Evolutionary conservation across 92 coral and sea anemone genomes (phyloP).

Genomic region (Palythoa grandiflora): DNA sequence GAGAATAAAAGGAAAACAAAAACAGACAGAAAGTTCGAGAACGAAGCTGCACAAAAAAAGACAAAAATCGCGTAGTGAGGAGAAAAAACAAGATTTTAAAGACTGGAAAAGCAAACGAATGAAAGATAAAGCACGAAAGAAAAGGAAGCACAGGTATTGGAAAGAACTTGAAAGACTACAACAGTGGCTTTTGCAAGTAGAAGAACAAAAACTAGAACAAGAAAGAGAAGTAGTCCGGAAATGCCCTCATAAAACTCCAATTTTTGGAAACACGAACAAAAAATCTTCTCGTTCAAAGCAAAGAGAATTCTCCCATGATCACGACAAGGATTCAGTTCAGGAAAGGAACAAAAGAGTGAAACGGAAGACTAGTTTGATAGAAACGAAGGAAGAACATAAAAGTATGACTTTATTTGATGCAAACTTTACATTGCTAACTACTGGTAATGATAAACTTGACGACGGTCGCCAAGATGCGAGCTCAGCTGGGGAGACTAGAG

Average conservation of each 20-base stretch:
- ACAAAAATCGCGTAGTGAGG: slow-evolving; percentile 19
- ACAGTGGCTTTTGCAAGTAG: slow-evolving; percentile 74
- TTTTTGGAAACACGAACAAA: slow-evolving; percentile 14
- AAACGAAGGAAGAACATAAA: slow-evolving; percentile 7
- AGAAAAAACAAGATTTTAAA: background rate
- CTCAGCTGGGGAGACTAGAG: background rate
- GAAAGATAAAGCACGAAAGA: background rate
- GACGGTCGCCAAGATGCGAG: background rate
- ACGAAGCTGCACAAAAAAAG: background rate
- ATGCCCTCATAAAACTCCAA: slow-evolving; percentile 22
- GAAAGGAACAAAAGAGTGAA: background rate
- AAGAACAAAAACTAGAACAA: slow-evolving; percentile 70
- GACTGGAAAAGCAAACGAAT: slow-evolving; percentile 19
- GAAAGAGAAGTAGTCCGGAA: slow-evolving; percentile 42
- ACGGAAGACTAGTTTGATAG: slow-evolving; percentile 23
- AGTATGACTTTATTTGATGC: slow-evolving; percentile 21
- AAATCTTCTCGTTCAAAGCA: slow-evolving; percentile 2
- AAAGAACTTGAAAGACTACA: slow-evolving; percentile 67
- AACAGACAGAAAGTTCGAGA: background rate
- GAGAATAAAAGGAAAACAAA: background rate
- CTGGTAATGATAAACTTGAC: background rate
- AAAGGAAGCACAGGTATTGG: slow-evolving; percentile 9
- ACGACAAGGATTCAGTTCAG: background rate
- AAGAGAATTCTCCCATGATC: background rate
- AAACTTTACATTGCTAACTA: slow-evolving; percentile 14